Percentiles rank a stretch among this genome's conserved stretches.
Conservation (phyloP, 2,888 invertebrate species). For the Caenorhabditis zanzibari region DNA sequence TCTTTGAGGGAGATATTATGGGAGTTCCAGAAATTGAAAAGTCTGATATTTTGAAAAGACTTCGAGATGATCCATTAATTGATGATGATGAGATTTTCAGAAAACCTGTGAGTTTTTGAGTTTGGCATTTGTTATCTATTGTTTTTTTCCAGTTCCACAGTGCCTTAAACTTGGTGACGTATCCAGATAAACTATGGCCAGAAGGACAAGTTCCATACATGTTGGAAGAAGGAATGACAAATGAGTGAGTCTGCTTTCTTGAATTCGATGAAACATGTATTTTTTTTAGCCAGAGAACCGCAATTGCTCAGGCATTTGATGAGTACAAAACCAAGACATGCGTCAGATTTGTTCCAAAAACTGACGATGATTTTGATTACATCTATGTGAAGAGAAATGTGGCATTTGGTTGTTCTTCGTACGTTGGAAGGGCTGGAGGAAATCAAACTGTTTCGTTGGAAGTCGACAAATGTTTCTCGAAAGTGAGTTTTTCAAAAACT, state of each 20-base stretch:
- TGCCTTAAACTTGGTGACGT: conserved; percentile 82
- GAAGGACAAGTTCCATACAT: conserved; percentile 81
- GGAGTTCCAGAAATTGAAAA: conserved; percentile 79
- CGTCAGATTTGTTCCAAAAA: conserved; percentile 87
- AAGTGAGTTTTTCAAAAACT: conserved; percentile 63
- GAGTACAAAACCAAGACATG: conserved; percentile 87
- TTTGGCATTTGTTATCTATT: neutral
- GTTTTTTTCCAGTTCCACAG: conserved; percentile 80
- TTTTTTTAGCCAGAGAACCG: conserved; percentile 80
- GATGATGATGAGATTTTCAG: conserved; percentile 74
- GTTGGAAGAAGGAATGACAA: conserved; percentile 83
- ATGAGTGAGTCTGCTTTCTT: conserved; percentile 73
- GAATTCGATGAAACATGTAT: too few species aligned
- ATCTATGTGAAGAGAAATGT: conserved; percentile 86
- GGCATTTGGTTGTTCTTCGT: conserved; percentile 88
- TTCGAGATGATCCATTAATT: conserved; percentile 72
- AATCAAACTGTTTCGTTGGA: conserved; percentile 89
- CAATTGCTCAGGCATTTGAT: conserved; percentile 86
- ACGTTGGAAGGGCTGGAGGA: conserved; percentile 89
- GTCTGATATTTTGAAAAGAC: conserved; percentile 59
- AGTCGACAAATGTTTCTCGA: conserved; percentile 84
- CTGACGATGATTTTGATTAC: conserved; percentile 86
- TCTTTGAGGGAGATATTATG: conserved; percentile 87
- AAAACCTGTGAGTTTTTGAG: conserved; percentile 68
- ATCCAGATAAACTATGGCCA: conserved; percentile 83